A percentile compares a stretch with the other conserved stretches of the same genome.
phyloP scores from a whole-genome alignment of 2,797 vertebrate genomes.

The Atherinosoma microstoma region DNA sequence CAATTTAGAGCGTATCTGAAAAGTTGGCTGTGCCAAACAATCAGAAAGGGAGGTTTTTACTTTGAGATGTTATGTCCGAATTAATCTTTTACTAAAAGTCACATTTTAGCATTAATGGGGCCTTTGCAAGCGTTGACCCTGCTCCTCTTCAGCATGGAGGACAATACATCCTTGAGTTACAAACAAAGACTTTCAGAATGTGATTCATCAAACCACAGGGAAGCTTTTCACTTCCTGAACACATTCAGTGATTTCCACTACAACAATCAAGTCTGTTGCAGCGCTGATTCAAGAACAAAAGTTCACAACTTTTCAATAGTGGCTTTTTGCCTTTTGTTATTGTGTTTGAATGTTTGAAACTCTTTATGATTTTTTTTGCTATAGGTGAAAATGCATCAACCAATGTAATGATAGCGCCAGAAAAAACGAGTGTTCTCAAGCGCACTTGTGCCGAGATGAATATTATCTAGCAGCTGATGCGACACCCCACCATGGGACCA shows the following conservation, averaged over 20 bases:
- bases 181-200: background rate
- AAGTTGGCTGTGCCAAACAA: constrained; percentile 48
- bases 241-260: no score
- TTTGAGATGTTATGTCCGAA: background rate
- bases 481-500: constrained; percentile 29
- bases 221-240: background rate
- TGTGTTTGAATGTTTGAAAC: no score
- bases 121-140: background rate
- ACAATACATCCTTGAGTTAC: background rate
- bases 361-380: background rate
- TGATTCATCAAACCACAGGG: background rate
- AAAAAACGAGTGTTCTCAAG: constrained; percentile 40
- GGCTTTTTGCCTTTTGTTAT: no score
- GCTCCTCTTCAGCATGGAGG: background rate
- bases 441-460: constrained; percentile 44
- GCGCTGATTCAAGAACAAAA: no score
- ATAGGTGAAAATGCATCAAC: background rate
- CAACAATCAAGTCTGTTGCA: no score
- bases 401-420: background rate
- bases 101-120: background rate
- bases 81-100: constrained; percentile 6
- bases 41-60: constrained; percentile 3
- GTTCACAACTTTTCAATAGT: no score
- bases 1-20: constrained; percentile 57
- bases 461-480: constrained; percentile 56